A percentile compares a stretch with the other conserved stretches of the same genome.
These are phyloP conservation scores for Napeogenes inachia DNA, from an alignment of 2,888 invertebrate species.

Conservation along the genomic window DNA sequence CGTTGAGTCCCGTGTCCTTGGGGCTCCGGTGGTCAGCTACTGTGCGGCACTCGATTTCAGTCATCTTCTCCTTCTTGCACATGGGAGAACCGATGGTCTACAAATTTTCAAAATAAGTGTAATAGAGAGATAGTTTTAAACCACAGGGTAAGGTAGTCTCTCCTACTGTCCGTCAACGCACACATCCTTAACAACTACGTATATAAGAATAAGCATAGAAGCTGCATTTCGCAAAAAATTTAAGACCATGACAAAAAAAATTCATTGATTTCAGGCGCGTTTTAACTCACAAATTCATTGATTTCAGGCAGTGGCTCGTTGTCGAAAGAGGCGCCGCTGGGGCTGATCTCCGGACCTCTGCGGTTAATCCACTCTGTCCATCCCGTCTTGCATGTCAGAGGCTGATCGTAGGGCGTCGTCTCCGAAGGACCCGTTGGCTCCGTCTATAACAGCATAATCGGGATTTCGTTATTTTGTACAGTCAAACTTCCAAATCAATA, in stretches of 20 bases:
- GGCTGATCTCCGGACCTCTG: conserved; percentile 54
- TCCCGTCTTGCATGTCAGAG: conserved; percentile 79
- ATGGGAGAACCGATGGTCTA: conserved; percentile 69
- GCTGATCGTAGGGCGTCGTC: conserved; percentile 53
- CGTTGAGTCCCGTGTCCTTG: conserved; percentile 84
- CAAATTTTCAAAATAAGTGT: conserved; percentile 4
- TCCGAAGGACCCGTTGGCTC: conserved; percentile 32
- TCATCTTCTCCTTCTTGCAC: conserved; percentile 80
- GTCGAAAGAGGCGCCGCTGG: conserved; percentile 49
- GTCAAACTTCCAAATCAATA: too few relatives aligned
- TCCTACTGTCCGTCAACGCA: too few relatives aligned
- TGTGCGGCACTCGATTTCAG: conserved; percentile 86
- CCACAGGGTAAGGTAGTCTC: too few relatives aligned
- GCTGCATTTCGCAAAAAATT: too few relatives aligned
- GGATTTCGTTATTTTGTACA: background rate
- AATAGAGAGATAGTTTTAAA: background rate
- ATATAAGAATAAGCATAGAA: too few relatives aligned
- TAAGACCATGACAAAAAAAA: too few relatives aligned
- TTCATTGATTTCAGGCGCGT: background rate
- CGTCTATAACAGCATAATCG: conserved; percentile 8
- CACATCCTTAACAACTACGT: too few relatives aligned
- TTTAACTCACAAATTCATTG: conserved; percentile 69
- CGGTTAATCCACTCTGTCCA: conserved; percentile 90
- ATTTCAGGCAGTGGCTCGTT: conserved; percentile 77
- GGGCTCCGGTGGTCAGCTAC: conserved; percentile 78